Base-by-base conservation (phyloP, 2,113 vertebrate species). In the Rostratula benghalensis region DNA sequence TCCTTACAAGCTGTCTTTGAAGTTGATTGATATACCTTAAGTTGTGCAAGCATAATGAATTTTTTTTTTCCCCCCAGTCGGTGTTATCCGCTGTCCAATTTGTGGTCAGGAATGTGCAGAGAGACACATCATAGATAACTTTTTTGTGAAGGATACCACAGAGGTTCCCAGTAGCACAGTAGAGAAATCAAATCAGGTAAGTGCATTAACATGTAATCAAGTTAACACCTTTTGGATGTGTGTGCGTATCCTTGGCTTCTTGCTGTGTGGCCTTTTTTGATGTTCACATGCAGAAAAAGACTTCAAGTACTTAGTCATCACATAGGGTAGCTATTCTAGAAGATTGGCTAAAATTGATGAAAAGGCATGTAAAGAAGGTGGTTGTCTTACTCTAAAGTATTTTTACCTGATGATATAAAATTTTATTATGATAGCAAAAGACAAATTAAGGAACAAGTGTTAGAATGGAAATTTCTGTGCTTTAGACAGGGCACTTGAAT, bases 91-190 rank as follows among this genome's bases (percentile, higher is more conserved):
- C 68, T 99, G 99, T 95, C 99, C 99, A 45, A 98, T 99, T 77
- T 99, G 99, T 97, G 98, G 98, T 91, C 99, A 99, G 97, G 99
- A 99, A 95, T 99, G 99, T 97, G 99, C 99, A 95, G 99, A 99
- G 93, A 98, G 99, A 96, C 99, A 99, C 78, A 98, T 99, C 83
- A 98, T 99, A 97, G 99, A 99, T 95, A 99, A 99, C 94, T 99
- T 99, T 97, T 99, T 99, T 97, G 99, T 99, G 92, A 99, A 99
- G 93, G 99, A 99, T 97, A 99, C 99, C 37, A 98, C 99, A 60
- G 99, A 99, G 92, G 98, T 99, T 94, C 99, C 99, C 54, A 99
- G 99, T 98, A 99, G 99, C 98, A 99, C 99, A 11, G 99, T 99
- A 96, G 99, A 99, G 96, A 99, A 99, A 97, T 99, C 98, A 95